Percentiles rank a stretch among this genome's conserved stretches.
These are phyloP conservation scores for Phalanger gymnotis DNA, from an alignment of 2,797 vertebrate genomes.

Conservation along the genomic window DNA sequence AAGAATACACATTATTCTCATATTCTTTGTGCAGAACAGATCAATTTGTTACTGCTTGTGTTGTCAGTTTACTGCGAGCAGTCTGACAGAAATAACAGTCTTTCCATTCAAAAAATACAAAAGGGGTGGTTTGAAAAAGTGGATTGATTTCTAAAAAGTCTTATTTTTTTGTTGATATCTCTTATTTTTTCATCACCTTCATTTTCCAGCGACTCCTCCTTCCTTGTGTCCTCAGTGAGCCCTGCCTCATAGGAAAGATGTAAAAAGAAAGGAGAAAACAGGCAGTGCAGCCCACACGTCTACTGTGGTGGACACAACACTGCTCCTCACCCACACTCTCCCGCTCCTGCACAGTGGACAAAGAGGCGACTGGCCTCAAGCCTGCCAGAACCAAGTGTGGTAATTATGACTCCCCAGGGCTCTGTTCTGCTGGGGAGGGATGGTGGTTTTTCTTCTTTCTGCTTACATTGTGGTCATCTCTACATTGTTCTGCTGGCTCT, in stretches of 20 bases:
- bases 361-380: not conserved
- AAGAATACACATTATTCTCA: not conserved
- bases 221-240: not conserved
- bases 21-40: constrained; percentile 35
- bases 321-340: no score
- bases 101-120: not conserved
- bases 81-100: constrained; percentile 1
- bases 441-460: not conserved
- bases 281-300: not conserved
- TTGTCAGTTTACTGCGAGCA: constrained; percentile 4
- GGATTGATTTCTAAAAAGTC: not conserved
- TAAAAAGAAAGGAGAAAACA: not conserved
- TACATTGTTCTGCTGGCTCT: no score
- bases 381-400: not conserved
- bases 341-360: no score
- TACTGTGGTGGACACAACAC: no score
- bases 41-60: not conserved
- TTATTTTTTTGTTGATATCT: not conserved
- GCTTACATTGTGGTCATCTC: not conserved
- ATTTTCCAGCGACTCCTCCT: not conserved
- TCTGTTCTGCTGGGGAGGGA: not conserved
- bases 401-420: not conserved
- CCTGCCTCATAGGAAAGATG: not conserved
- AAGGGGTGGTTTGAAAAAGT: not conserved
- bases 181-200: not conserved